Evolutionary conservation across 53 echinoderm and acorn worm species (phyloP).

Genomic region (Crossaster papposus): DNA sequence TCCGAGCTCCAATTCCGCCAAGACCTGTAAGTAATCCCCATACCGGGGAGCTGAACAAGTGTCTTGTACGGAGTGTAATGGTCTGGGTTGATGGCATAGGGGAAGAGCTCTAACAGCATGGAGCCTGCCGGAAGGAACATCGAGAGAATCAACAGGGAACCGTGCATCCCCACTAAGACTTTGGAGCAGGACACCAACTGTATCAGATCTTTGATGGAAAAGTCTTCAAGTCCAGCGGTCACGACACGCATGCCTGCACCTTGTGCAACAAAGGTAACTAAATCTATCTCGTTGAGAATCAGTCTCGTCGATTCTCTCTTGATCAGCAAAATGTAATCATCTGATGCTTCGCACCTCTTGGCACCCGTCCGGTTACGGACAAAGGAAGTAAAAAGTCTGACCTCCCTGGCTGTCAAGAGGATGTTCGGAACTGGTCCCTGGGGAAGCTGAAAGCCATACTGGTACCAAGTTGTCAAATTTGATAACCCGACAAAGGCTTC

Average conservation of each 20-base stretch:
- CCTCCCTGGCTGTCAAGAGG: conserved; percentile 64
- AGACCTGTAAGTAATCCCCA: conserved; percentile 71
- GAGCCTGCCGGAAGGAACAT: conserved; percentile 81
- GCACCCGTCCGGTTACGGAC: conserved; percentile 46
- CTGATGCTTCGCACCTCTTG: neutral
- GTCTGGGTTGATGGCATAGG: conserved; percentile 90
- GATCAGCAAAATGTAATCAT: conserved; percentile 58
- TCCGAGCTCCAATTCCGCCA: conserved; percentile 79
- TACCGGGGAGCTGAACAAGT: conserved; percentile 68
- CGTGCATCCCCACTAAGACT: conserved; percentile 83
- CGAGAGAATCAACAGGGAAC: conserved; percentile 83
- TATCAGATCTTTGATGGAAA: conserved; percentile 63
- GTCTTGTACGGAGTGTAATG: conserved; percentile 97
- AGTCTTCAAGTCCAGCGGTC: conserved; percentile 75
- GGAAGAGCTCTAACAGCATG: conserved; percentile 81
- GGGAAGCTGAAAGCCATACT: conserved; percentile 89
- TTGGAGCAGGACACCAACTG: conserved; percentile 72
- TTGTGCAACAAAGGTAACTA: conserved; percentile 66
- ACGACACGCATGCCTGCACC: conserved; percentile 67
- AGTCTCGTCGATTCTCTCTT: conserved; percentile 79
- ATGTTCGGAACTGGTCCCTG: conserved; percentile 78
- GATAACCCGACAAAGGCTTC: conserved; percentile 81
- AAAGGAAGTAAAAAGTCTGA: conserved; percentile 74
- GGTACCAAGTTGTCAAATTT: conserved; percentile 88
- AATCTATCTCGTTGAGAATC: conserved; percentile 88